Evolutionary conservation across 2,797 vertebrate genomes (phyloP).

Genomic region (Lycodopsis pacificus): DNA sequence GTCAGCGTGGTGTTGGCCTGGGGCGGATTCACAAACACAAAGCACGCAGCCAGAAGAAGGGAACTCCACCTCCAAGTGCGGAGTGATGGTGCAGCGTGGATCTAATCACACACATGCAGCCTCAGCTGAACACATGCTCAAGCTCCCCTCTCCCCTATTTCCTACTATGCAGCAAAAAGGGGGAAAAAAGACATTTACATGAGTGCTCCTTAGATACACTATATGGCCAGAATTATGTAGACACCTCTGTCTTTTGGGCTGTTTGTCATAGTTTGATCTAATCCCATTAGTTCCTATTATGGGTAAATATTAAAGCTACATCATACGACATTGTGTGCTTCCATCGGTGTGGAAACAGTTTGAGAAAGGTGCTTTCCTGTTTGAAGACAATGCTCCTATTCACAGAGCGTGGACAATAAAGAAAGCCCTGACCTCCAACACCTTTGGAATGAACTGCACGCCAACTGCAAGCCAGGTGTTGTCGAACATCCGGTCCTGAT

Average conservation of each 20-base stretch:
- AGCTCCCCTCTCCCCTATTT: constrained; percentile 15
- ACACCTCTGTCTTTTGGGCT: background rate
- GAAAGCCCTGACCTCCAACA: background rate
- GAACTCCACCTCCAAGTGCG: constrained; percentile 65
- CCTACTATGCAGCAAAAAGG: constrained; percentile 39
- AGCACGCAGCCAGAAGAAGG: constrained; percentile 60
- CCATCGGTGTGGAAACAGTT: background rate
- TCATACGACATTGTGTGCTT: background rate
- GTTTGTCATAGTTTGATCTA: constrained; percentile 6
- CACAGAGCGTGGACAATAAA: background rate
- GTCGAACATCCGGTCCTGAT: background rate
- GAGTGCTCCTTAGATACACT: background rate
- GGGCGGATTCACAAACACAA: constrained; percentile 71
- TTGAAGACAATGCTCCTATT: background rate
- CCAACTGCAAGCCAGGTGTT: background rate
- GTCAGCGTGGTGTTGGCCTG: constrained; percentile 64
- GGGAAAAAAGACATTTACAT: background rate
- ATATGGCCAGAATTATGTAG: constrained; percentile 2
- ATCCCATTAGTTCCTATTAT: background rate
- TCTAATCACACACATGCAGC: constrained; percentile 53
- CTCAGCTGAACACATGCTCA: constrained; percentile 39
- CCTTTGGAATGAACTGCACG: background rate
- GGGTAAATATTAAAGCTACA: background rate
- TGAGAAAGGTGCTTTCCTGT: background rate
- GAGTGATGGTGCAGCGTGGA: constrained; percentile 50